Percentiles rank a stretch among this genome's conserved stretches.
Evolutionary conservation across 92 coral and sea anemone genomes (phyloP).

Genomic region (Palythoa heliodiscus): DNA sequence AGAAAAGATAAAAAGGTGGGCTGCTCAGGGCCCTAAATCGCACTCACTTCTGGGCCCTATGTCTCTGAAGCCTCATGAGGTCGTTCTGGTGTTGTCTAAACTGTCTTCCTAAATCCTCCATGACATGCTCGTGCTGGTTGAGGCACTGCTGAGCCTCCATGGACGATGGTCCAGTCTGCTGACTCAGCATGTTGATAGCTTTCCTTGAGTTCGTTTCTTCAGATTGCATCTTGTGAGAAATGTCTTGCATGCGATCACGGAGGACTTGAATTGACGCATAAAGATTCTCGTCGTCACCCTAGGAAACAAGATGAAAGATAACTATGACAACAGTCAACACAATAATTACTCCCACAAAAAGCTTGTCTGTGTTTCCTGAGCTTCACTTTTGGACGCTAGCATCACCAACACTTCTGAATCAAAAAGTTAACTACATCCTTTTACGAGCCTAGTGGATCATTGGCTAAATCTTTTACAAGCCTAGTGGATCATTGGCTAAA

Average conservation of each 20-base stretch:
- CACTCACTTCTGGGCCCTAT: conserved; percentile 81
- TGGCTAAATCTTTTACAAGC: no score
- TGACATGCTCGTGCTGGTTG: conserved; percentile 70
- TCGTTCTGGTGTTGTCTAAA: conserved; percentile 77
- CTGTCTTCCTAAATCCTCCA: conserved; percentile 85
- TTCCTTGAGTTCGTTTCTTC: conserved; percentile 79
- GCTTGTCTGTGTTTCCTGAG: no score
- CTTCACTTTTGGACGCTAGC: no score
- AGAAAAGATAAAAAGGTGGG: not conserved
- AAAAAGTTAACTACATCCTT: no score
- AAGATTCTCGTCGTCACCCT: conserved; percentile 97
- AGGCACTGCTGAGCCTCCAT: conserved; percentile 70
- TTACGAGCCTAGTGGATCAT: no score
- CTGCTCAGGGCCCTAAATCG: conserved; percentile 5
- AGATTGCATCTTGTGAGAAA: conserved; percentile 85
- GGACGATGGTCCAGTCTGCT: conserved; percentile 63
- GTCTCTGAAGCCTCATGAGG: conserved; percentile 72
- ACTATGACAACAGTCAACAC: not conserved
- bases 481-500: no score
- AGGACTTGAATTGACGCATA: conserved; percentile 99
- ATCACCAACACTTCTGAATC: no score
- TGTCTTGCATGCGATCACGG: conserved; percentile 89
- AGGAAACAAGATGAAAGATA: not conserved
- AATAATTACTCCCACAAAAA: not conserved
- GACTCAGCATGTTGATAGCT: conserved; percentile 67